Conservation (phyloP, 2,888 invertebrate species). For the Megastigmus dorsalis region DNA sequence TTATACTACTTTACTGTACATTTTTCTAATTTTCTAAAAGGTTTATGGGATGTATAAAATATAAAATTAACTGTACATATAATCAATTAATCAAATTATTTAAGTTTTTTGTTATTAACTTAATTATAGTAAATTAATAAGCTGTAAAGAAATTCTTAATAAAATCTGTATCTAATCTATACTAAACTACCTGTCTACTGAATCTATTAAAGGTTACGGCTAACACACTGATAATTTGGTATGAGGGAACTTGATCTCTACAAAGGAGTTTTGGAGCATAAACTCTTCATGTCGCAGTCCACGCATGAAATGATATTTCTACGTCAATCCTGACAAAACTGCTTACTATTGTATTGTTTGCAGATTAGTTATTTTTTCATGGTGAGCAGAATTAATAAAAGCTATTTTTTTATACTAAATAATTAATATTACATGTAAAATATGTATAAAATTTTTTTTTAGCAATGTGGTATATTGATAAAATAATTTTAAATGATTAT, state of each 20-base stretch:
- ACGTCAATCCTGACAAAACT: slow-evolving; percentile 40
- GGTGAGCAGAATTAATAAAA: slow-evolving; percentile 49
- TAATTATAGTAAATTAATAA: not conserved
- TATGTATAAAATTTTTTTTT: too few relatives aligned
- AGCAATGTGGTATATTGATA: too few relatives aligned
- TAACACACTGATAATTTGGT: slow-evolving; percentile 48
- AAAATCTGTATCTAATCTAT: slow-evolving; percentile 14
- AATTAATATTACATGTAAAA: slow-evolving; percentile 6
- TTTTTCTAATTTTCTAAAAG: slow-evolving; percentile 21
- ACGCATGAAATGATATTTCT: slow-evolving; percentile 41
- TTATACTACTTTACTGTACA: not conserved
- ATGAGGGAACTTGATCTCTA: slow-evolving; percentile 41
- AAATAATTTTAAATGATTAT: too few relatives aligned
- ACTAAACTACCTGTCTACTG: slow-evolving; percentile 29
- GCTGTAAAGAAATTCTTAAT: slow-evolving; percentile 8
- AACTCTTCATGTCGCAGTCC: slow-evolving; percentile 31
- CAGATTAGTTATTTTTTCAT: slow-evolving; percentile 45
- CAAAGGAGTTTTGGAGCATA: slow-evolving; percentile 43
- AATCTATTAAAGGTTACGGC: slow-evolving; percentile 53
- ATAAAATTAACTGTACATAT: slow-evolving; percentile 30
- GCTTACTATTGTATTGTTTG: slow-evolving; percentile 42
- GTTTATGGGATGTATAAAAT: slow-evolving; percentile 25
- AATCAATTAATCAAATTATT: not conserved
- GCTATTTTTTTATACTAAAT: slow-evolving; percentile 19
- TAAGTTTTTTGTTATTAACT: too few relatives aligned